phyloP scores from a whole-genome alignment of 1,140 invertebrate species.

The Magallana angulata region DNA sequence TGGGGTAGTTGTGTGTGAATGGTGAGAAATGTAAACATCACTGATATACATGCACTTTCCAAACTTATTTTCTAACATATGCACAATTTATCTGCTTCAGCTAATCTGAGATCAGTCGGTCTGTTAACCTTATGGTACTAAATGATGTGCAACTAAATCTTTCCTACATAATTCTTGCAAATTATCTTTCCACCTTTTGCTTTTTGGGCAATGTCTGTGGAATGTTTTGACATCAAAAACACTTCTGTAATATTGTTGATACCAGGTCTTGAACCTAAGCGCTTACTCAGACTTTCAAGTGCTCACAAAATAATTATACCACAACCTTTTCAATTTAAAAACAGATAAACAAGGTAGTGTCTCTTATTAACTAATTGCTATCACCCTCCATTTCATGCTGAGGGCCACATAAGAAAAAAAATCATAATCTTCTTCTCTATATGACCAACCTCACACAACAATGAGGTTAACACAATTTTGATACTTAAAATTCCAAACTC shows the following conservation, averaged over 20 bases:
- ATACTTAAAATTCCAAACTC: constrained; percentile 24
- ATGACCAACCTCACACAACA: constrained; percentile 6
- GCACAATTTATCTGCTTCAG: too few relatives aligned
- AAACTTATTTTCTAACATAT: too few relatives aligned
- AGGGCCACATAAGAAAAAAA: background rate
- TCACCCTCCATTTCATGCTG: background rate
- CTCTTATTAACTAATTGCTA: constrained; percentile 20
- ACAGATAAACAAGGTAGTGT: constrained; percentile 28
- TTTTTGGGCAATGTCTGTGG: background rate
- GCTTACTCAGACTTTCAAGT: constrained; percentile 10
- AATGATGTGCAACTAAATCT: too few relatives aligned
- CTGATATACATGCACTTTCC: too few relatives aligned
- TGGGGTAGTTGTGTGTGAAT: background rate
- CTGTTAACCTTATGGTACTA: too few relatives aligned
- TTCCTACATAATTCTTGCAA: too few relatives aligned
- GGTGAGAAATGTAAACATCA: too few relatives aligned
- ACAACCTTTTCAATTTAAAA: constrained; percentile 10
- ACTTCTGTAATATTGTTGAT: constrained; percentile 6
- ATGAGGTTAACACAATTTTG: constrained; percentile 29
- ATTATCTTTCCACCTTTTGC: background rate
- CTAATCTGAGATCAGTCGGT: too few relatives aligned
- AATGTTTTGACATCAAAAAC: background rate
- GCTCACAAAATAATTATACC: constrained; percentile 23
- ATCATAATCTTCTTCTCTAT: background rate
- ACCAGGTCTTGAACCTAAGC: background rate